phyloP scores from a whole-genome alignment of 2,113 vertebrate genomes.

The Turnix velox region DNA sequence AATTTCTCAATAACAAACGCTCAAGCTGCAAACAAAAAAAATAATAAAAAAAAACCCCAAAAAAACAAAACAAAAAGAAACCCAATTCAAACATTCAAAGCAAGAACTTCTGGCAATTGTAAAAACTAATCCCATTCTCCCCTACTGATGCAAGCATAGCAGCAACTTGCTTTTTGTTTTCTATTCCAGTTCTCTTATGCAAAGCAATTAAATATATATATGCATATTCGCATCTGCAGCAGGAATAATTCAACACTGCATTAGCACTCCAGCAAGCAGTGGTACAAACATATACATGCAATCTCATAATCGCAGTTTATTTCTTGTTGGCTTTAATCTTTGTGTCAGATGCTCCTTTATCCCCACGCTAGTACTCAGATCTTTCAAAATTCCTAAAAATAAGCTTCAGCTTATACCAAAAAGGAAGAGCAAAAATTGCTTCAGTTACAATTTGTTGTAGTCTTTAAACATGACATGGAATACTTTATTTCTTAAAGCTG shows the following conservation, averaged over 20 bases:
- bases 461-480: background rate
- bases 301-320: background rate
- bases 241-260: constrained; percentile 13
- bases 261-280: background rate
- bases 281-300: background rate
- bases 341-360: constrained; percentile 50
- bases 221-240: constrained; percentile 33
- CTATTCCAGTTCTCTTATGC: background rate
- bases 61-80: background rate
- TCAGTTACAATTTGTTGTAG: background rate
- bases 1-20: background rate
- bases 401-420: constrained; percentile 50
- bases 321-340: constrained; percentile 44
- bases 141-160: background rate
- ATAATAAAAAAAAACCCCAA: background rate
- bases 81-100: background rate
- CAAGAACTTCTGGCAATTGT: background rate
- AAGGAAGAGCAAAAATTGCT: background rate
- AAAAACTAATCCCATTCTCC: background rate
- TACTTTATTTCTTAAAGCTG: background rate
- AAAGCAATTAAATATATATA: constrained; percentile 51
- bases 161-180: background rate
- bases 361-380: background rate
- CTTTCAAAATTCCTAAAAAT: background rate
- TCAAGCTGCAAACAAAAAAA: background rate